These are phyloP conservation scores for Laupala kohalensis DNA, from an alignment of 1,140 invertebrate species.

Conservation along the genomic window DNA sequence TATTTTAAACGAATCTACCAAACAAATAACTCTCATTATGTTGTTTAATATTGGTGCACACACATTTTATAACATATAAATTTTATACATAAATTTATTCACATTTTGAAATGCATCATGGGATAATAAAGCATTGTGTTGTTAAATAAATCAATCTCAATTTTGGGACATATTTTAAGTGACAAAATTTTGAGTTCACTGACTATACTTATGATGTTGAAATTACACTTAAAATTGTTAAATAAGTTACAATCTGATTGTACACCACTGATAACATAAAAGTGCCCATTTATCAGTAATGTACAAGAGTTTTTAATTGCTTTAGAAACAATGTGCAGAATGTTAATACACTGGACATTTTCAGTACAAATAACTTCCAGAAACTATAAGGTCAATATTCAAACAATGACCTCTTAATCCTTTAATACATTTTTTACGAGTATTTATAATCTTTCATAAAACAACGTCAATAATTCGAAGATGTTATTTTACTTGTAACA, in stretches of 20 bases:
- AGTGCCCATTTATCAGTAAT: too few relatives aligned
- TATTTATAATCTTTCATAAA: background rate
- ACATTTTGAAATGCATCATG: background rate
- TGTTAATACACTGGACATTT: background rate
- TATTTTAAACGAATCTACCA: too few relatives aligned
- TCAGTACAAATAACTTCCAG: background rate
- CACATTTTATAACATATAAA: too few relatives aligned
- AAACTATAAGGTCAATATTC: background rate
- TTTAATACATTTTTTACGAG: background rate
- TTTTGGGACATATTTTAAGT: background rate
- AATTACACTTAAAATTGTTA: background rate
- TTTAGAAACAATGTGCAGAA: background rate
- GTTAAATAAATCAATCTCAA: background rate
- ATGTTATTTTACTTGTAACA: background rate
- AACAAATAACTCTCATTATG: too few relatives aligned
- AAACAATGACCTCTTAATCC: background rate
- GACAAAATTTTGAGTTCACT: background rate
- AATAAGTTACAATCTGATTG: background rate
- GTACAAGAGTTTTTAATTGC: background rate
- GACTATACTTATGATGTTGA: background rate
- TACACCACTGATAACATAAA: too few relatives aligned
- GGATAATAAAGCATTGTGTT: background rate
- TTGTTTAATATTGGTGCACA: too few relatives aligned
- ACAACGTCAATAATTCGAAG: background rate
- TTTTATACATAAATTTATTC: background rate